Evolutionary conservation across 2,113 vertebrate species (phyloP).

Genomic region (Sphaerodactylus townsendi): DNA sequence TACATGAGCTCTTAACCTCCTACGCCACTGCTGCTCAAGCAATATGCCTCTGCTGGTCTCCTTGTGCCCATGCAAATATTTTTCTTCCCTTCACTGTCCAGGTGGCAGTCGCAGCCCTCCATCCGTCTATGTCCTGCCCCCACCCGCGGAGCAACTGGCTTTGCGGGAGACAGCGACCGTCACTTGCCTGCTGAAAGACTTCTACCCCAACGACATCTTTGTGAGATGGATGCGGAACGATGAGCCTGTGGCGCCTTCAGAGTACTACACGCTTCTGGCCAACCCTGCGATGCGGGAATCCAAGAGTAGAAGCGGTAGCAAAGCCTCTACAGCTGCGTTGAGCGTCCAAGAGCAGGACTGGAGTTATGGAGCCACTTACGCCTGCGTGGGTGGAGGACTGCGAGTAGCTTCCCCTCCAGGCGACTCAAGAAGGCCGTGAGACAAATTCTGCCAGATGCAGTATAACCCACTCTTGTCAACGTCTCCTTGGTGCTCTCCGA

Average conservation of each 20-base stretch:
- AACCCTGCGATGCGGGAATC: slow-evolving; percentile 16
- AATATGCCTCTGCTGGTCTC: not conserved
- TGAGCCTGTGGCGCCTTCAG: not conserved
- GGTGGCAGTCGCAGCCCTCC: not conserved
- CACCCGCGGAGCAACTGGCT: slow-evolving; percentile 53
- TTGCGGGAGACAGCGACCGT: slow-evolving; percentile 38
- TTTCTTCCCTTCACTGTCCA: slow-evolving; percentile 3
- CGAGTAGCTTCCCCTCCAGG: slow-evolving; percentile 50
- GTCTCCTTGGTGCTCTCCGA: slow-evolving; percentile 71
- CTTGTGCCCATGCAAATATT: not conserved
- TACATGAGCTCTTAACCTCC: no score
- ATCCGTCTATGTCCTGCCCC: slow-evolving; percentile 48
- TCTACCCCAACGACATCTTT: slow-evolving; percentile 36
- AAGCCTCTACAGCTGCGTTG: slow-evolving; percentile 58
- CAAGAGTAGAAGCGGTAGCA: not conserved
- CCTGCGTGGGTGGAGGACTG: slow-evolving; percentile 69
- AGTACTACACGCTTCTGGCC: slow-evolving; percentile 44
- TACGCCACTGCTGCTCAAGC: no score
- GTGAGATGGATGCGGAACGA: slow-evolving; percentile 60
- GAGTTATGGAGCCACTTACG: slow-evolving; percentile 50
- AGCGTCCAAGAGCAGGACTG: slow-evolving; percentile 44
- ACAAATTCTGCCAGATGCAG: slow-evolving; percentile 72
- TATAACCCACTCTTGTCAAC: slow-evolving; percentile 74
- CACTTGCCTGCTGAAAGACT: slow-evolving; percentile 60
- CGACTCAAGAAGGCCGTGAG: slow-evolving; percentile 68